Conservation (phyloP, 2,888 invertebrate species). For the Lasioglossum morio region DNA sequence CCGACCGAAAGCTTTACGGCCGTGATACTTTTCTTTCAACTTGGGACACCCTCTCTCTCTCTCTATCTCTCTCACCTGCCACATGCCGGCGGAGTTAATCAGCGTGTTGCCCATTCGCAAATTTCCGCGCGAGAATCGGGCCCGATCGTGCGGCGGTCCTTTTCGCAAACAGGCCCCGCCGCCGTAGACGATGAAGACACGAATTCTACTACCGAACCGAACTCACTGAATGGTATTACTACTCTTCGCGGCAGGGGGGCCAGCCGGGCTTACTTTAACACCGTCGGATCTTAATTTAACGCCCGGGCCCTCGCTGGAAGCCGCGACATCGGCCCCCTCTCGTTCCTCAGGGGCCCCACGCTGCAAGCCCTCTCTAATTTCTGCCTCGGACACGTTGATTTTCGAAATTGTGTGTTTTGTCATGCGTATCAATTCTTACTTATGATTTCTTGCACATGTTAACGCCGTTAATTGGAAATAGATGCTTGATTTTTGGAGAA, state of each 20-base stretch:
- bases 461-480: neutral
- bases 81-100: neutral
- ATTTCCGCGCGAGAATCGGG: conserved; percentile 21
- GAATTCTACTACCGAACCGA: conserved; percentile 71
- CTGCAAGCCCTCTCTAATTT: neutral
- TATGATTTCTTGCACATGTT: neutral
- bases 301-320: conserved; percentile 31
- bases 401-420: neutral
- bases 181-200: conserved; percentile 70
- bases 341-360: neutral
- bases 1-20: conserved; percentile 27
- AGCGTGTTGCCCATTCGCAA: conserved; percentile 17
- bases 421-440: neutral
- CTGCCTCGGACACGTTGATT: neutral
- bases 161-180: conserved; percentile 42
- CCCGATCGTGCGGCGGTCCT: conserved; percentile 31
- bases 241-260: conserved; percentile 72
- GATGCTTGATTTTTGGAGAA: neutral
- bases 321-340: conserved; percentile 24
- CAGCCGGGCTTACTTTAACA: conserved; percentile 72
- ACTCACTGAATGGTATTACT: conserved; percentile 72
- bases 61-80: neutral
- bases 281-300: conserved; percentile 76
- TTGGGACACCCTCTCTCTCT: neutral
- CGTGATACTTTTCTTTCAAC: conserved; percentile 33